These are phyloP conservation scores for Hyalella azteca DNA, from an alignment of 2,888 invertebrate species.

Conservation along the genomic window DNA sequence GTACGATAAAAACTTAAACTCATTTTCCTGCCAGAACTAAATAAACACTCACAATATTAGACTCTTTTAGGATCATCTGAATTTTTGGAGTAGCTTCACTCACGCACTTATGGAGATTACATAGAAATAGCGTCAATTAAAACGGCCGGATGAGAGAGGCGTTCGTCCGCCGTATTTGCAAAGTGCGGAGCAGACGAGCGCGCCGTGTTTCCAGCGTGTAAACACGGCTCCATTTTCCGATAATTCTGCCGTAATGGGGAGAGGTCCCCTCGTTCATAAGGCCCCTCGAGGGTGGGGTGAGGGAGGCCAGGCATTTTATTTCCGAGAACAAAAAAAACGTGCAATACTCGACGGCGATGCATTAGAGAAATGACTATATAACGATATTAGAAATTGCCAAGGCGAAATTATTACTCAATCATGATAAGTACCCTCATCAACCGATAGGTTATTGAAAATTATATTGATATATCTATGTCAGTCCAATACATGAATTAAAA, in stretches of 20 bases:
- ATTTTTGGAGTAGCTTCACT: too few species aligned
- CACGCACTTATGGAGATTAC: background rate
- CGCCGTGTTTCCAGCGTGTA: background rate
- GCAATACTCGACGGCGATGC: too few species aligned
- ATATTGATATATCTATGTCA: too few species aligned
- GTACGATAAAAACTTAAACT: too few species aligned
- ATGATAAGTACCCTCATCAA: background rate
- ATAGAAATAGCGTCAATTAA: slow-evolving; percentile 5
- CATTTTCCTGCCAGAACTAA: too few species aligned
- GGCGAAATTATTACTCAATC: background rate
- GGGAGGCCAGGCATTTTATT: background rate
- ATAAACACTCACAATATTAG: too few species aligned
- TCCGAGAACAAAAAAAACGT: too few species aligned
- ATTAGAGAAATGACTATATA: background rate
- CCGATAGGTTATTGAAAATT: too few species aligned
- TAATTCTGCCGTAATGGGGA: slow-evolving; percentile 4
- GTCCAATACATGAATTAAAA: too few species aligned
- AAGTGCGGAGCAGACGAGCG: slow-evolving; percentile 1
- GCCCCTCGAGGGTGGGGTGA: background rate
- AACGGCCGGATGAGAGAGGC: slow-evolving; percentile 11
- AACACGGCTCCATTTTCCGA: background rate
- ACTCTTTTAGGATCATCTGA: too few species aligned
- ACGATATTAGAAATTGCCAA: background rate
- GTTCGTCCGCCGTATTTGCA: slow-evolving; percentile 25
- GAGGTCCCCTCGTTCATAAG: background rate